Conservation (phyloP, 64 coral and sea anemone genomes). For the Exaiptasia diaphana region DNA sequence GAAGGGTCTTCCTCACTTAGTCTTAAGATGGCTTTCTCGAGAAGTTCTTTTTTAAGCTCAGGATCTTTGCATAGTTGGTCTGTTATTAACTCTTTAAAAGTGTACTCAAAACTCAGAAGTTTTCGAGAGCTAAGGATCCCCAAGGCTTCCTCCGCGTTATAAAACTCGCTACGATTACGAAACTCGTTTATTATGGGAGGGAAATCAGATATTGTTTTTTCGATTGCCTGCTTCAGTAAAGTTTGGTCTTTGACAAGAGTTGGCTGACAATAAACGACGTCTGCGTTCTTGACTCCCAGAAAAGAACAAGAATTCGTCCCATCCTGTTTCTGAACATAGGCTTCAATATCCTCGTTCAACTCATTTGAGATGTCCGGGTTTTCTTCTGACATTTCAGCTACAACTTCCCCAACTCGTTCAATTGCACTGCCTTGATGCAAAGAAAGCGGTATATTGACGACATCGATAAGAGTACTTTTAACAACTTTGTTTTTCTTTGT, state of each 20-base stretch:
- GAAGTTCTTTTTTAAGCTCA: background rate
- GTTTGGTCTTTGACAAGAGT: background rate
- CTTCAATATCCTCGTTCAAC: background rate
- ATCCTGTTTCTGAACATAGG: background rate
- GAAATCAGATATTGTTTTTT: background rate
- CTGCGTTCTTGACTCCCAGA: background rate
- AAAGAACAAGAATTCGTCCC: conserved; percentile 1
- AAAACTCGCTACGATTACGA: background rate
- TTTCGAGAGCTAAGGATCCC: background rate
- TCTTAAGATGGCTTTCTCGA: background rate
- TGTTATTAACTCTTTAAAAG: background rate
- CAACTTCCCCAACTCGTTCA: conserved; percentile 3
- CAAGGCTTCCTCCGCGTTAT: background rate
- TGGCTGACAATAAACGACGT: background rate
- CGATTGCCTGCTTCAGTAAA: background rate
- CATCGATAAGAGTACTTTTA: background rate
- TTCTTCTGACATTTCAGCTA: background rate
- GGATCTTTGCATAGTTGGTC: background rate
- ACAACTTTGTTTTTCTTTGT: background rate
- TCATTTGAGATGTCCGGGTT: background rate
- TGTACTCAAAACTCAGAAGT: background rate
- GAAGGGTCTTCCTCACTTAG: background rate
- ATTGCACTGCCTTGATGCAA: conserved; percentile 19
- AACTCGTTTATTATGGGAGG: background rate
- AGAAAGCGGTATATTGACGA: conserved; percentile 5